These are phyloP conservation scores for Nephotettix cincticeps DNA, from an alignment of 1,140 invertebrate genomes.

Conservation along the genomic window DNA sequence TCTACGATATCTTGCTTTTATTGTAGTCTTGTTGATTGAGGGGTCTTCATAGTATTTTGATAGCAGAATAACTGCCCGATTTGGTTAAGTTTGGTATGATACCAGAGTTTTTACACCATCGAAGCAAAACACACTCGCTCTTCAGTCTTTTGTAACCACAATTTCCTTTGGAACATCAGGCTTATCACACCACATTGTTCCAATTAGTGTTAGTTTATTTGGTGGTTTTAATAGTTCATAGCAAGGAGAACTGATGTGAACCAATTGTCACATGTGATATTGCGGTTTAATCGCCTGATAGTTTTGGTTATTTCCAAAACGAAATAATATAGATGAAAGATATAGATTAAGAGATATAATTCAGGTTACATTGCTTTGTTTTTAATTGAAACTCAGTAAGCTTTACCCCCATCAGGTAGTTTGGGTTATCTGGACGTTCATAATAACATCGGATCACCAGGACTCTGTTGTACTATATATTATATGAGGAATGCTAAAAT, in stretches of 20 bases:
- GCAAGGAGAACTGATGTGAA: slow-evolving; percentile 41
- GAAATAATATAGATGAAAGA: no score
- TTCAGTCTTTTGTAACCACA: neutral
- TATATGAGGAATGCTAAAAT: no score
- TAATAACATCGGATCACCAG: no score
- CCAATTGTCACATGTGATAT: no score
- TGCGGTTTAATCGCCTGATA: slow-evolving; percentile 41
- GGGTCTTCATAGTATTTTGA: slow-evolving; percentile 39
- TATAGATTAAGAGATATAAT: no score
- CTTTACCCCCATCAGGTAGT: no score
- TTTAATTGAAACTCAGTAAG: no score
- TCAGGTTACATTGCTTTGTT: no score
- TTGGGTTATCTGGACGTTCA: no score
- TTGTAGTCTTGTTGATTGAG: slow-evolving; percentile 28
- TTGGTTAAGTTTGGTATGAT: neutral
- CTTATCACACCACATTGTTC: slow-evolving; percentile 45
- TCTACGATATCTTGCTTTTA: slow-evolving; percentile 48
- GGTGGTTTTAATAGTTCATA: slow-evolving; percentile 34
- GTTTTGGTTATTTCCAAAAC: slow-evolving; percentile 25
- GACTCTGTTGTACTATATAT: no score
- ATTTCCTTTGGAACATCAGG: slow-evolving; percentile 38
- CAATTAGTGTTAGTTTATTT: slow-evolving; percentile 40
- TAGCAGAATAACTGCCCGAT: slow-evolving; percentile 29
- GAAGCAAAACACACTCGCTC: neutral
- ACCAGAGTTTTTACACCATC: neutral